phyloP scores from a whole-genome alignment of 2,113 vertebrate genomes.

The Piaya cayana region DNA sequence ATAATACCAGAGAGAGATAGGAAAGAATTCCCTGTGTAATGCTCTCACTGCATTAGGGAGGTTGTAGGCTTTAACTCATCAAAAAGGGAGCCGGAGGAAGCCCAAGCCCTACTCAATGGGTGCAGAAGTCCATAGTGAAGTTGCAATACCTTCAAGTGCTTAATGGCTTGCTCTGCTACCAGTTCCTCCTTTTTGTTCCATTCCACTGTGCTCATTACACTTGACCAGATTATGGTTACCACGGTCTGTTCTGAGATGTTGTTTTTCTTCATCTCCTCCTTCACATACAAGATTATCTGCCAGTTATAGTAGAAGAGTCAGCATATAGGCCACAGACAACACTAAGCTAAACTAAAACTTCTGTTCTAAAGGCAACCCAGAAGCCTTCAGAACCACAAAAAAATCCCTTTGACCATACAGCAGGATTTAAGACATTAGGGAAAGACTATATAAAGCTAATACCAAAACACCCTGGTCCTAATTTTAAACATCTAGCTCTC shows the following conservation, averaged over 20 bases:
- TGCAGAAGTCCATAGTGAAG: background rate
- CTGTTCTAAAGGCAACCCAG: background rate
- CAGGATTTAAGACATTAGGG: background rate
- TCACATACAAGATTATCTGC: conserved; percentile 92
- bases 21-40: background rate
- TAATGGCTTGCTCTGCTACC: conserved; percentile 99
- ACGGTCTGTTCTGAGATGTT: conserved; percentile 93
- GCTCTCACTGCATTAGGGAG: background rate
- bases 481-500: background rate
- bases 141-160: conserved; percentile 92
- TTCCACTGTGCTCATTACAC: conserved; percentile 95
- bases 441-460: background rate
- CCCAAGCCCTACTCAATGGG: background rate
- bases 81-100: background rate
- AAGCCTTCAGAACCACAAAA: background rate
- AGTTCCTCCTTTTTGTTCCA: conserved; percentile 99
- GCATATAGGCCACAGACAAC: background rate
- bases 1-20: accelerated
- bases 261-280: conserved; percentile 97
- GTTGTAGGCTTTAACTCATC: background rate
- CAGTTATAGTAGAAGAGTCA: background rate
- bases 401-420: background rate
- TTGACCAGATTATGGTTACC: conserved; percentile 93
- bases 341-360: background rate
- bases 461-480: background rate